Evolutionary conservation across 2,888 invertebrate genomes (phyloP).

Genomic region (Odontomyia ornata): DNA sequence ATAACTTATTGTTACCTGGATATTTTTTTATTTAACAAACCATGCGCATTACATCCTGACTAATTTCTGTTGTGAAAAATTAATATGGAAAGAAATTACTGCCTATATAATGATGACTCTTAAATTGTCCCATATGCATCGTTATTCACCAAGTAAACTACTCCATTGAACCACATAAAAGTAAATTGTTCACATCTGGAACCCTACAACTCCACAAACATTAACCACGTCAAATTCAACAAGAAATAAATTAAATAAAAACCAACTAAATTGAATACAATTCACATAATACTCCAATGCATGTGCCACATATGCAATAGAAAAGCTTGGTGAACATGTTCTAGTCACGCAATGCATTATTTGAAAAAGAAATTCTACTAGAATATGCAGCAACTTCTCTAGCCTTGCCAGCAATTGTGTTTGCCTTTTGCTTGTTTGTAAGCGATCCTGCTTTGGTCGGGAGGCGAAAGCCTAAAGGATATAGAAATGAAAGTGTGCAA

Average conservation of each 20-base stretch:
- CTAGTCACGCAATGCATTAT: constrained; percentile 21
- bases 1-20: no score
- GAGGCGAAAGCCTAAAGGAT: neutral
- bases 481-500: neutral
- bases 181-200: neutral
- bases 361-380: neutral
- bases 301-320: constrained; percentile 7
- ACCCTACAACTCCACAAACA: neutral
- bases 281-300: neutral
- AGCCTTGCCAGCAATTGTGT: neutral
- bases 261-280: no score
- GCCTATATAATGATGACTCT: no score
- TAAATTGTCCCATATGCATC: no score
- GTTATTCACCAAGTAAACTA: no score
- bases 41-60: no score
- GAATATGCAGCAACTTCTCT: neutral
- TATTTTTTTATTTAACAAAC: no score
- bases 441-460: no score
- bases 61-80: no score
- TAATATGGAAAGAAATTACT: no score
- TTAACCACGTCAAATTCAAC: no score
- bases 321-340: constrained; percentile 22
- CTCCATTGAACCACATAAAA: neutral
- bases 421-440: neutral
- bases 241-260: no score